phyloP scores from a whole-genome alignment of 1,140 invertebrate species.

The Heliconius himera region DNA sequence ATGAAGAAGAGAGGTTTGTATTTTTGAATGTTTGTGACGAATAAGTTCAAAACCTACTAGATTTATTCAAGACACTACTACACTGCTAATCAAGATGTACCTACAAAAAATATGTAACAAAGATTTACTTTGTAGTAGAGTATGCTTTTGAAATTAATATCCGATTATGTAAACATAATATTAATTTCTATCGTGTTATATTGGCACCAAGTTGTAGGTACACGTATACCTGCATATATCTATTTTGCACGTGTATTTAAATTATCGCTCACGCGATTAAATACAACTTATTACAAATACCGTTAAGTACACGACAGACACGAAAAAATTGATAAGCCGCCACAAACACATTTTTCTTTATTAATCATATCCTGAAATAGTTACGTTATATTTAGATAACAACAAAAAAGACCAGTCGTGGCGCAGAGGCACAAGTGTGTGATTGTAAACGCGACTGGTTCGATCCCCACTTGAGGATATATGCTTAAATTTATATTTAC shows the following conservation, averaged over 20 bases:
- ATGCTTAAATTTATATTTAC: too few species aligned
- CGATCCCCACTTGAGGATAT: too few species aligned
- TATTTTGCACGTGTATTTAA: slow-evolving; percentile 39
- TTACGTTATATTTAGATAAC: not conserved
- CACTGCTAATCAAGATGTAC: too few species aligned
- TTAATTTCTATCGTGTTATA: not conserved
- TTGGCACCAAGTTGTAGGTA: slow-evolving; percentile 19
- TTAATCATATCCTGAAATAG: not conserved
- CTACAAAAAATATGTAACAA: too few species aligned
- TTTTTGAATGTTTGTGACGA: too few species aligned
- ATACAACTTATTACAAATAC: slow-evolving; percentile 18
- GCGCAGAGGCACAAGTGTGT: too few species aligned
- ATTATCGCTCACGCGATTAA: slow-evolving; percentile 35
- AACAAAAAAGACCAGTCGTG: not conserved
- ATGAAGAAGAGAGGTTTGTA: too few species aligned
- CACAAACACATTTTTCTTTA: not conserved
- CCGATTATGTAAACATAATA: slow-evolving; percentile 41
- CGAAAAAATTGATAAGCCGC: not conserved
- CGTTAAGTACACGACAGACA: not conserved
- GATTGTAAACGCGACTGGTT: too few species aligned
- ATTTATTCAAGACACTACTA: too few species aligned
- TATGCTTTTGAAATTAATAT: slow-evolving; percentile 37
- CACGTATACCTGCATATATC: slow-evolving; percentile 25
- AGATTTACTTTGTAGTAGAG: too few species aligned
- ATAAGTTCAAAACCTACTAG: too few species aligned